A percentile compares a stretch with the other conserved stretches of the same genome.
phyloP scores from a whole-genome alignment of 2,113 vertebrate species.

The Syrmaticus mikado region DNA sequence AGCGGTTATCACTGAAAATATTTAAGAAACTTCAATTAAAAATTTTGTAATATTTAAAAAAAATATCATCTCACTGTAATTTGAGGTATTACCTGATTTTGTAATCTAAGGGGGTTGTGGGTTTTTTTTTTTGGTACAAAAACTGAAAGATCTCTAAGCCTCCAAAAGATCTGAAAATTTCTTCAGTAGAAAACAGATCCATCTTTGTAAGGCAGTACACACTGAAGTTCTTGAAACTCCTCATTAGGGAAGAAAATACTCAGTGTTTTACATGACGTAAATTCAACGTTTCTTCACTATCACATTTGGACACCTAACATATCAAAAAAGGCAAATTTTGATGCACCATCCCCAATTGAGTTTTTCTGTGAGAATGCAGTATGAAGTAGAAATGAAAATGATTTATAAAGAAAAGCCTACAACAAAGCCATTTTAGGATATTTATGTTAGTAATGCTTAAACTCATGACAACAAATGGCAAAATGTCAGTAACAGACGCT shows the following conservation, averaged over 20 bases:
- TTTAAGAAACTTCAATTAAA: slow-evolving; percentile 25
- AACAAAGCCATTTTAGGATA: not conserved
- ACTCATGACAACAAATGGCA: not conserved
- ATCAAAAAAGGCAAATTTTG: not conserved
- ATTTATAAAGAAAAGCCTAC: not conserved
- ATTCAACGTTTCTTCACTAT: not conserved
- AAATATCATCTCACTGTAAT: not conserved
- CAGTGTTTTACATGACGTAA: not conserved
- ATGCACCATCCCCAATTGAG: not conserved
- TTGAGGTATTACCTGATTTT: not conserved
- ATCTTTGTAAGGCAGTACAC: not conserved
- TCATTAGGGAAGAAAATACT: not conserved
- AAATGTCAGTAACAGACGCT: slow-evolving; percentile 13
- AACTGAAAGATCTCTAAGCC: not conserved
- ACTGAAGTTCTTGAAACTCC: not conserved
- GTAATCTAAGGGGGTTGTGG: not conserved
- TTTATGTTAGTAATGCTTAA: not conserved
- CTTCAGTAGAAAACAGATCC: not conserved
- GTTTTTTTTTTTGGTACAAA: not conserved
- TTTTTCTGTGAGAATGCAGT: not conserved
- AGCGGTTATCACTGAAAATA: slow-evolving; percentile 47
- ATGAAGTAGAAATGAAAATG: not conserved
- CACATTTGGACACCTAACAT: not conserved
- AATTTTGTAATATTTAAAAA: not conserved
- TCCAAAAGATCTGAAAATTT: not conserved